phyloP scores from a whole-genome alignment of 2,797 vertebrate species.

The Buceros bicornis region DNA sequence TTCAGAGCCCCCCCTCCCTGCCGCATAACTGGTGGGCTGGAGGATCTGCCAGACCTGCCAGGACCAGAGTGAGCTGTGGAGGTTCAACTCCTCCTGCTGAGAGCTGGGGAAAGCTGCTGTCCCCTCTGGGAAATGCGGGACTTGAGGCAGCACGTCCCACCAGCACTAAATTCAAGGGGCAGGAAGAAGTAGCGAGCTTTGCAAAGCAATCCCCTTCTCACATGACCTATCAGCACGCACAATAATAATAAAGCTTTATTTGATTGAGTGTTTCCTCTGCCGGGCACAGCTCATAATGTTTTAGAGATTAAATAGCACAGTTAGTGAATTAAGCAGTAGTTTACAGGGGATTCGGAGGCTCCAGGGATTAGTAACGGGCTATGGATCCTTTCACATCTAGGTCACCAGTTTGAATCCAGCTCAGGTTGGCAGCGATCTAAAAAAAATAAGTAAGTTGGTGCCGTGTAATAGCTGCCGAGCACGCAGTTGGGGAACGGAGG shows the following conservation, averaged over 20 bases:
- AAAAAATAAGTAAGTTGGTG: neutral
- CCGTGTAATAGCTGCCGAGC: neutral
- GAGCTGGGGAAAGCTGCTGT: neutral
- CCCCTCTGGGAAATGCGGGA: neutral
- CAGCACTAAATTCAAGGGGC: slow-evolving; percentile 24
- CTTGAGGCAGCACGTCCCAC: slow-evolving; percentile 1
- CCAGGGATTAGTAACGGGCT: slow-evolving; percentile 71
- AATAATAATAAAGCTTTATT: slow-evolving; percentile 72
- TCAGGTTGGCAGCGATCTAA: slow-evolving; percentile 44
- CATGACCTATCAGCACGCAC: slow-evolving; percentile 26
- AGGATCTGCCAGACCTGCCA: neutral
- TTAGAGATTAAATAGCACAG: slow-evolving; percentile 75
- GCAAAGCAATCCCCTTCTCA: slow-evolving; percentile 54
- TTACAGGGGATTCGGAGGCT: slow-evolving; percentile 69
- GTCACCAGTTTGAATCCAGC: slow-evolving; percentile 66
- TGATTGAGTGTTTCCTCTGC: slow-evolving; percentile 69
- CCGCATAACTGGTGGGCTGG: neutral
- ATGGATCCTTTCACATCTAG: slow-evolving; percentile 72
- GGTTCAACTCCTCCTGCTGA: neutral
- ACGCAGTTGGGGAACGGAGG: neutral
- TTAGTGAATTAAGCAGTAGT: slow-evolving; percentile 77
- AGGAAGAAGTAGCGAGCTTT: slow-evolving; percentile 16
- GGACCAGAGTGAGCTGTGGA: neutral
- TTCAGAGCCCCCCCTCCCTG: neutral
- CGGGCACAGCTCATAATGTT: slow-evolving; percentile 64